Evolutionary conservation across 2,113 vertebrate species (phyloP).

Genomic region (Platysternon megacephalum): DNA sequence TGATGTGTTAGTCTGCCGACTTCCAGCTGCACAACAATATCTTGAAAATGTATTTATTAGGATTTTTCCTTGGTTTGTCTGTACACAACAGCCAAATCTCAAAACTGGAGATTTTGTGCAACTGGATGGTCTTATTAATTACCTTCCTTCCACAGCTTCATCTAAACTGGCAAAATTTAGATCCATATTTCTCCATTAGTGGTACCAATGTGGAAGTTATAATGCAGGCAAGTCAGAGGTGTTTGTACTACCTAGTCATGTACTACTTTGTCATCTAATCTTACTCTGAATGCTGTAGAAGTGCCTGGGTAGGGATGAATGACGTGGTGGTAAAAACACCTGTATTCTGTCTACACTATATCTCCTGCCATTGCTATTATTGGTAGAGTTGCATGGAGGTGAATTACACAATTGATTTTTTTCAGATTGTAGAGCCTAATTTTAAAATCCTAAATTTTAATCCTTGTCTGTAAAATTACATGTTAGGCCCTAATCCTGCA

Average conservation of each 20-base stretch:
- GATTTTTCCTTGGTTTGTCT: neutral
- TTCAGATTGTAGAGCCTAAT: neutral
- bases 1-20: neutral
- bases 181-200: neutral
- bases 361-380: neutral
- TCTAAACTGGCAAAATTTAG: neutral
- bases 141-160: neutral
- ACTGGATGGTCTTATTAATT: neutral
- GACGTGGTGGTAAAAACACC: neutral
- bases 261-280: neutral
- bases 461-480: neutral
- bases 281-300: neutral
- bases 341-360: neutral
- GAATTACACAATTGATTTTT: neutral
- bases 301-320: neutral
- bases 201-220: neutral
- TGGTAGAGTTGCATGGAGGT: neutral
- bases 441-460: neutral
- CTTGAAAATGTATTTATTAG: neutral
- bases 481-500: slow-evolving; percentile 20
- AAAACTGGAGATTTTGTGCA: neutral
- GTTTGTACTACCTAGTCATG: neutral
- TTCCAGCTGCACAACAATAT: neutral
- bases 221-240: neutral
- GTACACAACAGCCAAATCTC: neutral